These are phyloP conservation scores for Scortum barcoo DNA, from an alignment of 2,113 vertebrate species.

Conservation along the genomic window DNA sequence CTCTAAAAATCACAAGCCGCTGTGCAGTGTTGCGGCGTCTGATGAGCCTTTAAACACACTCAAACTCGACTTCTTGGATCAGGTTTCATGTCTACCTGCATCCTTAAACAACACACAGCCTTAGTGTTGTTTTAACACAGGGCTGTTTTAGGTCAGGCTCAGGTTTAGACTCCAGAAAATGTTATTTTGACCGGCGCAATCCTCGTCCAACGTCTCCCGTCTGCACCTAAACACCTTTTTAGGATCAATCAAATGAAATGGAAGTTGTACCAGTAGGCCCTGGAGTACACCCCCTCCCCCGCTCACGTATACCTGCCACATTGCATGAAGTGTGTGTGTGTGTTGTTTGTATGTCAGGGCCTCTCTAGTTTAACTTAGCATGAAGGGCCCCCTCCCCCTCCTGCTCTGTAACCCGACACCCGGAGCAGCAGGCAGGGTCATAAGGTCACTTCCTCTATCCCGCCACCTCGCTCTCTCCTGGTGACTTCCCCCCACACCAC, in stretches of 20 bases:
- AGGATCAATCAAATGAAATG: neutral
- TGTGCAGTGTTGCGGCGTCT: no score
- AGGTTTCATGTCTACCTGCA: no score
- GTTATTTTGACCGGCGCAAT: no score
- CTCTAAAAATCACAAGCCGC: no score
- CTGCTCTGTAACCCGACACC: constrained; percentile 71
- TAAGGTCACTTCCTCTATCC: constrained; percentile 95
- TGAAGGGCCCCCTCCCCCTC: constrained; percentile 34
- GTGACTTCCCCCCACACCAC: neutral
- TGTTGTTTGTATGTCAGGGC: constrained; percentile 46
- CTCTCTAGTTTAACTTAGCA: constrained; percentile 62
- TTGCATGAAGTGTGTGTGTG: constrained; percentile 22
- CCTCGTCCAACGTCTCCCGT: neutral
- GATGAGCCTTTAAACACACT: no score
- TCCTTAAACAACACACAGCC: no score
- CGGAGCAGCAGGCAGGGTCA: constrained; percentile 94
- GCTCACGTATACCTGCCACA: constrained; percentile 44
- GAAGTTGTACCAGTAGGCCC: neutral
- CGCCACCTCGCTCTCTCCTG: constrained; percentile 67
- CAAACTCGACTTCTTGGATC: no score
- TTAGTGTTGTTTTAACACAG: no score
- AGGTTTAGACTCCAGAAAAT: no score
- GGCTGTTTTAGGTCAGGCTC: no score
- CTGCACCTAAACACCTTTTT: neutral
- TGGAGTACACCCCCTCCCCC: constrained; percentile 3